phyloP scores from a whole-genome alignment of 92 coral and sea anemone species.

The Epizoanthus fatuus region DNA sequence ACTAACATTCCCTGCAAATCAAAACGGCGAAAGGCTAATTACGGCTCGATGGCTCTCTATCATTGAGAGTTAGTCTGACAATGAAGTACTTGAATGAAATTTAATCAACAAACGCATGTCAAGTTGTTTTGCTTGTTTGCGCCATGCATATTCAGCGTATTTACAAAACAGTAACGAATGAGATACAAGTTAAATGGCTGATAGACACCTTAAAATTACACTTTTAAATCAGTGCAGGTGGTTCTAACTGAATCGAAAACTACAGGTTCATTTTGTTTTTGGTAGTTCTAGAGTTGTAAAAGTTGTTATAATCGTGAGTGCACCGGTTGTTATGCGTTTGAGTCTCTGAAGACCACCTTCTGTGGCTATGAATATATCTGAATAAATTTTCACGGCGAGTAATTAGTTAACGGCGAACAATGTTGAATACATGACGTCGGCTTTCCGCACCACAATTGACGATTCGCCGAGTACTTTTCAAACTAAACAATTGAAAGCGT shows the following conservation, averaged over 20 bases:
- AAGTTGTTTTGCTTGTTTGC: slow-evolving; percentile 80
- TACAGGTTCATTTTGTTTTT: slow-evolving; percentile 24
- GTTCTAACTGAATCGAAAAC: slow-evolving; percentile 33
- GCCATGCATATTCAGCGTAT: slow-evolving; percentile 65
- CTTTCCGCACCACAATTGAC: slow-evolving; percentile 90
- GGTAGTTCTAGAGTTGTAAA: slow-evolving; percentile 2
- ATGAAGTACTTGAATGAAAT: slow-evolving; percentile 78
- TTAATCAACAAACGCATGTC: slow-evolving; percentile 87
- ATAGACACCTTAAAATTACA: slow-evolving; percentile 17
- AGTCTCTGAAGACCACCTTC: not conserved
- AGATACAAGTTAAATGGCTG: slow-evolving; percentile 59
- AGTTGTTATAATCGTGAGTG: not conserved
- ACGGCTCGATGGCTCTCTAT: slow-evolving; percentile 72
- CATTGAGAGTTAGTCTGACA: slow-evolving; percentile 81
- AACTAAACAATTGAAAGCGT: slow-evolving; percentile 98
- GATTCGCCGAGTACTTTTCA: slow-evolving; percentile 92
- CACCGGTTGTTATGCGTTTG: slow-evolving; percentile 16
- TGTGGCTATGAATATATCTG: slow-evolving; percentile 51
- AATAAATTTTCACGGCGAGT: slow-evolving; percentile 63
- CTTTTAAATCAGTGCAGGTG: slow-evolving; percentile 28
- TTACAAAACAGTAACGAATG: slow-evolving; percentile 76
- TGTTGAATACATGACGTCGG: slow-evolving; percentile 73
- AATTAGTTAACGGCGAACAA: slow-evolving; percentile 77
- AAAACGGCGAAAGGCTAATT: slow-evolving; percentile 80
- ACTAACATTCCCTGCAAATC: slow-evolving; percentile 68